Percentiles rank a stretch among this genome's conserved stretches.
phyloP scores from a whole-genome alignment of 1,140 invertebrate genomes.

The Drosophila bocki region DNA sequence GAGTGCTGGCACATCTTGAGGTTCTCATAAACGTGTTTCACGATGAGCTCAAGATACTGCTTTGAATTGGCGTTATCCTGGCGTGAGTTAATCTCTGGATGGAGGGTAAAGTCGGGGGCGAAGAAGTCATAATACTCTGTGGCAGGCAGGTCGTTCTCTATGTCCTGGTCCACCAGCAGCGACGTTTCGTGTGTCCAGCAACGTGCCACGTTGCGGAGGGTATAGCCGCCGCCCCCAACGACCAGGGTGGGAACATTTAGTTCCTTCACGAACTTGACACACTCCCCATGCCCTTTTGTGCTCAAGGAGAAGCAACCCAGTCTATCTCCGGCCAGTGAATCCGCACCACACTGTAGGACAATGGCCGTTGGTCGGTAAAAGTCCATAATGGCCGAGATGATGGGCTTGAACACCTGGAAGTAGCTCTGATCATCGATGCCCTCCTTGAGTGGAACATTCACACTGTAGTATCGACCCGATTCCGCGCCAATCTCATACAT shows the following conservation, averaged over 20 bases:
- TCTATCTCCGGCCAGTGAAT: conserved; percentile 97
- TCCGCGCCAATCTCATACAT: conserved; percentile 99
- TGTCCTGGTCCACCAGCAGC: conserved; percentile 94
- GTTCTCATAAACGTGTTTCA: conserved; percentile 94
- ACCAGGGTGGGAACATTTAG: conserved; percentile 97
- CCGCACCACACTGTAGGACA: conserved; percentile 99
- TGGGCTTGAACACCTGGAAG: conserved; percentile 96
- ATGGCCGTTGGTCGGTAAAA: conserved; percentile 98
- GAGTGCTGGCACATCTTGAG: conserved; percentile 95
- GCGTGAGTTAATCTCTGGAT: conserved; percentile 92
- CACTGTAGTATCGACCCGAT: conserved; percentile 96
- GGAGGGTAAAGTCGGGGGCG: conserved; percentile 96
- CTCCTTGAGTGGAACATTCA: conserved; percentile 98
- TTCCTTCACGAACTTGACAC: conserved; percentile 98
- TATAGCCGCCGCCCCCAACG: conserved; percentile 94
- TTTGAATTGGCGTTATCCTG: conserved; percentile 97
- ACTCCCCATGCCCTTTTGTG: conserved; percentile 94
- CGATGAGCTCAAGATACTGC: conserved; percentile 95
- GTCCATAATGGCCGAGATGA: conserved; percentile 97
- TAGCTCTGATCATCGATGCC: conserved; percentile 98
- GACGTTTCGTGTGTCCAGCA: conserved; percentile 99
- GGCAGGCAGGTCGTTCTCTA: conserved; percentile 96
- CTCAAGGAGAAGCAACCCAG: conserved; percentile 88
- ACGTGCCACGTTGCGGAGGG: conserved; percentile 97
- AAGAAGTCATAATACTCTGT: conserved; percentile 98